Conservation (phyloP, 92 coral and sea anemone species). For the Pocillopora meandrina region DNA sequence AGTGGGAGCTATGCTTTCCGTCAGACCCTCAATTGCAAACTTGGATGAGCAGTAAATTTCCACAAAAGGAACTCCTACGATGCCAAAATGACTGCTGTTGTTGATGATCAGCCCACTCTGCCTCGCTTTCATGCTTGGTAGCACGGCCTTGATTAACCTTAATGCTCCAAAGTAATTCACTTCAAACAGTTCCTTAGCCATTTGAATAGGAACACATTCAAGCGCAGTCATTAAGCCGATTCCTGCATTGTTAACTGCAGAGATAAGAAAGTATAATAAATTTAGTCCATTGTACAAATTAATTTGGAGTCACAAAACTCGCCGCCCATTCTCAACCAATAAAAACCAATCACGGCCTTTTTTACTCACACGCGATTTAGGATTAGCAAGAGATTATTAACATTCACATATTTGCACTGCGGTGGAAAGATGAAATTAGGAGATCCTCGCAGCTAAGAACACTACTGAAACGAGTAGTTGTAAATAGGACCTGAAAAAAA, state of each 20-base stretch:
- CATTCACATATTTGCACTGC: no score
- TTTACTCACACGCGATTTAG: no score
- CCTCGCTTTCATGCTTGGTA: conserved; percentile 83
- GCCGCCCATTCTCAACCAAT: no score
- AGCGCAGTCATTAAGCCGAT: conserved; percentile 48
- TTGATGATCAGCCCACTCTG: conserved; percentile 74
- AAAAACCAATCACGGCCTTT: no score
- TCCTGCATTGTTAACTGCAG: conserved; percentile 91
- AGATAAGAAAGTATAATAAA: neutral
- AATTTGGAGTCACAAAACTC: no score
- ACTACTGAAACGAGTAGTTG: no score
- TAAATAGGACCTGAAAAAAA: no score
- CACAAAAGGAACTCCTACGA: conserved; percentile 65
- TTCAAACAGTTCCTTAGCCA: conserved; percentile 60
- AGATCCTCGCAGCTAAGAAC: no score
- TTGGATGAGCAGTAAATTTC: conserved; percentile 81
- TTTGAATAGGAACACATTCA: conserved; percentile 60
- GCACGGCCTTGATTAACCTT: conserved; percentile 73
- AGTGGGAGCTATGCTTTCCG: conserved; percentile 75
- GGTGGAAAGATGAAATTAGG: no score
- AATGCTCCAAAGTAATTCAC: conserved; percentile 80
- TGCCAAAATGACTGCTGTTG: conserved; percentile 72
- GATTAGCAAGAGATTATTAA: no score
- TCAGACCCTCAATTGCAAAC: conserved; percentile 86
- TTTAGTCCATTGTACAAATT: neutral